Evolutionary conservation across 2,888 invertebrate species (phyloP), one percentile per base, ranked within the genome.

Genomic region (Xanthia togata): DNA sequence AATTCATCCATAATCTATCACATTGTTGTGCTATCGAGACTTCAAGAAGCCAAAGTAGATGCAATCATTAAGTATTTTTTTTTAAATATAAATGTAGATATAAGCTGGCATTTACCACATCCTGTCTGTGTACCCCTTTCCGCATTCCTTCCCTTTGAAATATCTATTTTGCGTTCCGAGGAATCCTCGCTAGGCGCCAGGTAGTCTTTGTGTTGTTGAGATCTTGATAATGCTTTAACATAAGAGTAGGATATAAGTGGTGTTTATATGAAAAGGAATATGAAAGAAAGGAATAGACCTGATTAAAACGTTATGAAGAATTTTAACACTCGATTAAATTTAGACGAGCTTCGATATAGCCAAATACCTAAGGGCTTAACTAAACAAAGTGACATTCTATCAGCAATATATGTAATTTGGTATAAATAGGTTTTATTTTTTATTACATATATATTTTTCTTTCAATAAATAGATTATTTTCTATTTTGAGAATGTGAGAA

Each of bases 121-220:
- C 44, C 53, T 41, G 20, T 31, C 50, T 31, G 12, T 41, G 20
- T 4, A n/a, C 26, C 17, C 4, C 26, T 47, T 3, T 38, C 63
- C 11, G 4, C n/a, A 47, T 55, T 63, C 20, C 35, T 53, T 67
- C 53, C 31, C 26, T 60, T 74, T 75, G 23, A 53, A 67, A 53
- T 35, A 53, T 44, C 6, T 44, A 47, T 76, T 62, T 76, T 53
- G 11, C 26, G 5, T 44, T 62, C 12, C 26, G 17, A 38, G 50
- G 26, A 35, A 62, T 53, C 14, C 14, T 35, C 14, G 59, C 20
- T 11, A 64, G 20, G 20, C 11, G 59, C 20, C 20, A 59, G 38
- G 20, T 12, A 26, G 4, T 38, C 26, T 12, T 50, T 64, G 23
- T 59, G 23, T 31, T 38, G 17, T 23, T 31, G 31, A 65, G 8